Conservation (phyloP, 2,113 vertebrate genomes). For the Oreochromis niloticus region DNA sequence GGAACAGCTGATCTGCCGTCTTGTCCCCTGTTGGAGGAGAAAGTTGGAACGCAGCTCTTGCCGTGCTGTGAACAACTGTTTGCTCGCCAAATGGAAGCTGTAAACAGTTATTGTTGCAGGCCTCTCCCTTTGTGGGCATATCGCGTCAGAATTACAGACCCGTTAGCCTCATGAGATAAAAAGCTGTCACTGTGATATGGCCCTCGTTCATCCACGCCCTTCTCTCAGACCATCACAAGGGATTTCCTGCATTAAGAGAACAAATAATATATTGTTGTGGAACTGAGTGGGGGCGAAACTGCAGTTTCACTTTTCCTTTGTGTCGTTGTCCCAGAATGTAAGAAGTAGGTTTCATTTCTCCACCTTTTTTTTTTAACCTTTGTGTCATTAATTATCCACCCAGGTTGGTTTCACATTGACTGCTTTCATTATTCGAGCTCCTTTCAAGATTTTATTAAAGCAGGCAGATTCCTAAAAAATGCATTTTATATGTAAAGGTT, state of each 20-base stretch:
- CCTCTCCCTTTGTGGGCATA: background rate
- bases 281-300: background rate
- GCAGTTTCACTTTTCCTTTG: conserved; percentile 40
- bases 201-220: conserved; percentile 17
- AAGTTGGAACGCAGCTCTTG: background rate
- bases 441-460: background rate
- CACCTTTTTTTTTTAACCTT: background rate
- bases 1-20: background rate
- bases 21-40: background rate
- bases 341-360: conserved; percentile 8
- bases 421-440: background rate
- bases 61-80: background rate
- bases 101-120: background rate
- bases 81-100: conserved; percentile 19
- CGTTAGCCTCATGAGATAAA: background rate
- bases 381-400: background rate
- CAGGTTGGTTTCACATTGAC: background rate
- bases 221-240: background rate
- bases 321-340: conserved; percentile 42
- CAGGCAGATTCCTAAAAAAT: background rate
- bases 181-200: background rate
- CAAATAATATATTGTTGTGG: conserved; percentile 40
- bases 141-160: background rate
- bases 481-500: background rate
- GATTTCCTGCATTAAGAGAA: conserved; percentile 19